Percentiles rank a stretch among this genome's conserved stretches.
phyloP scores from a whole-genome alignment of 2,888 invertebrate species.

The Yponomeuta evonymella region DNA sequence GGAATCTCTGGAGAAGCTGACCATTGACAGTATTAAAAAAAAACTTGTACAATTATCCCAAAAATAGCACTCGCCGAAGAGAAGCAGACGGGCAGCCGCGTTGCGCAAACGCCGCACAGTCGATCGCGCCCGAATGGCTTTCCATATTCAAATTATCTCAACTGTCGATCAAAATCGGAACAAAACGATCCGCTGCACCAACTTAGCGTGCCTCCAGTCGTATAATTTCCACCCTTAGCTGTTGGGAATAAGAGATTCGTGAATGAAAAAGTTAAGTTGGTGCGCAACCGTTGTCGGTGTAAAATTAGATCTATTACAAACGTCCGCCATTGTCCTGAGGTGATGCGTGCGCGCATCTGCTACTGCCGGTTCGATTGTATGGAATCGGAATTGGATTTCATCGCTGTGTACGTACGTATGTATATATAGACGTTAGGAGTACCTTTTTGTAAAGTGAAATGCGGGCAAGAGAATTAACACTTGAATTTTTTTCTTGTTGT shows the following conservation, averaged over 20 bases:
- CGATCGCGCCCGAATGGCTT: conserved; percentile 51
- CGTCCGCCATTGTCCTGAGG: conserved; percentile 47
- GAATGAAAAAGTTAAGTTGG: conserved; percentile 15
- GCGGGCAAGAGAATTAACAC: conserved; percentile 7
- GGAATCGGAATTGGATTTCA: conserved; percentile 60
- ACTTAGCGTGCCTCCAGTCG: neutral
- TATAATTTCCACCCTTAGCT: neutral
- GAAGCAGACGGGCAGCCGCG: conserved; percentile 12
- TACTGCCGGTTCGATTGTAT: conserved; percentile 41
- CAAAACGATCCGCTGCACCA: conserved; percentile 37
- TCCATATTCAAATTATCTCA: conserved; percentile 72
- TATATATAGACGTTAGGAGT: neutral
- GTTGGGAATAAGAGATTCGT: neutral
- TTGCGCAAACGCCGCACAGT: conserved; percentile 34
- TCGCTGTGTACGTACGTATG: conserved; percentile 16
- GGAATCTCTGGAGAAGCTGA: neutral
- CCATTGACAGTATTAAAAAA: conserved; percentile 11
- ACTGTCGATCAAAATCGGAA: conserved; percentile 65
- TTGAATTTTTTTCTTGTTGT: neutral
- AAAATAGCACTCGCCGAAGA: neutral
- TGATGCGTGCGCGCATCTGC: conserved; percentile 56
- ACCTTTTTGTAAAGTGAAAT: conserved; percentile 2
- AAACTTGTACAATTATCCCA: conserved; percentile 19
- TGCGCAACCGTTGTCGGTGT: conserved; percentile 26
- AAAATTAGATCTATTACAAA: conserved; percentile 59